Evolutionary conservation across 2,113 vertebrate species (phyloP).

Genomic region (Prinia subflava): DNA sequence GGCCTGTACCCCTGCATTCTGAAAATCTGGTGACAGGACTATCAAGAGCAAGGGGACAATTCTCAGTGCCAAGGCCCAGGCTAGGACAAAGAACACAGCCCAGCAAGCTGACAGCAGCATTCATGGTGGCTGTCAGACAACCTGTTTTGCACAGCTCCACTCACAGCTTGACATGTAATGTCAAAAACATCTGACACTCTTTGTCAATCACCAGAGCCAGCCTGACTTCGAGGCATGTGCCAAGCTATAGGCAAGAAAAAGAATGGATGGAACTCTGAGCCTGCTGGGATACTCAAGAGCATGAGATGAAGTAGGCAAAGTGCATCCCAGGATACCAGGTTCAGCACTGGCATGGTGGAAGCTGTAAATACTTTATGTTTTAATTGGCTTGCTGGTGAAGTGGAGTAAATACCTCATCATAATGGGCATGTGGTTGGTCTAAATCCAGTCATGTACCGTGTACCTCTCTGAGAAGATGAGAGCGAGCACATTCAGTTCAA

Average conservation of each 20-base stretch:
- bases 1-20: background rate
- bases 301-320: background rate
- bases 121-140: background rate
- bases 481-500: background rate
- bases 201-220: background rate
- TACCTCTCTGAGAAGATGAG: background rate
- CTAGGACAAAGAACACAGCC: accelerated
- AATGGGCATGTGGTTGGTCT: background rate
- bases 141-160: background rate
- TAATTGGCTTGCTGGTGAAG: background rate
- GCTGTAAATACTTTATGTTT: background rate
- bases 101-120: background rate
- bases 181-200: background rate
- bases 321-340: background rate
- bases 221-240: background rate
- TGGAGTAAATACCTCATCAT: background rate
- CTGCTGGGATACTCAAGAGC: background rate
- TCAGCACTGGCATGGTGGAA: background rate
- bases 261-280: background rate
- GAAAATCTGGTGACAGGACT: background rate
- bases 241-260: background rate
- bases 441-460: accelerated
- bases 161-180: background rate
- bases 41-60: background rate
- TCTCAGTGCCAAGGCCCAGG: background rate